Evolutionary conservation across 1,140 invertebrate species (phyloP).

Genomic region (Centruroides vittatus): DNA sequence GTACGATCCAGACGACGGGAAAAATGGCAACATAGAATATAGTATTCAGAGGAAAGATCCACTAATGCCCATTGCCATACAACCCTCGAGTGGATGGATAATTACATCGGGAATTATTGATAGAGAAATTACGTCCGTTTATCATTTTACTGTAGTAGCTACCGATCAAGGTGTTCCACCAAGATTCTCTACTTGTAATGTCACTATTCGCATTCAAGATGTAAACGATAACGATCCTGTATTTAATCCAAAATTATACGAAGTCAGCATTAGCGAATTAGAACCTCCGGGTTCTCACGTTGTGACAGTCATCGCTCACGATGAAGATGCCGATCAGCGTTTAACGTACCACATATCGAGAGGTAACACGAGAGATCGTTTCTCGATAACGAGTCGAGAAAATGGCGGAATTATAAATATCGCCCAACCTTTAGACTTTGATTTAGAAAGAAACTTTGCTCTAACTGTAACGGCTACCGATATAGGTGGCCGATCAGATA

Average conservation of each 20-base stretch:
- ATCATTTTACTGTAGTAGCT: slow-evolving; percentile 68
- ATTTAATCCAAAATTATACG: slow-evolving; percentile 62
- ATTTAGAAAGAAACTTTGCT: slow-evolving; percentile 32
- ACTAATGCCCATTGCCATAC: slow-evolving; percentile 4
- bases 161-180: slow-evolving; percentile 68
- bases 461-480: slow-evolving; percentile 65
- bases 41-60: slow-evolving; percentile 2
- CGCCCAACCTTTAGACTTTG: slow-evolving; percentile 61
- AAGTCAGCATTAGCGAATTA: slow-evolving; percentile 72
- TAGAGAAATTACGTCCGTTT: slow-evolving; percentile 67
- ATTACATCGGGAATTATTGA: slow-evolving; percentile 79
- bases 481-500: slow-evolving; percentile 67
- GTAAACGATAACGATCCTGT: slow-evolving; percentile 24
- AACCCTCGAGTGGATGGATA: slow-evolving; percentile 54
- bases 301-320: slow-evolving; percentile 71
- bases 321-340: slow-evolving; percentile 71
- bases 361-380: slow-evolving; percentile 72
- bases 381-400: slow-evolving; percentile 75
- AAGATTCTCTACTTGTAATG: slow-evolving; percentile 61
- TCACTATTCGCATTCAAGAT: slow-evolving; percentile 22
- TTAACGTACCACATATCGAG: slow-evolving; percentile 81
- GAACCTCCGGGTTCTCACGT: slow-evolving; percentile 74
- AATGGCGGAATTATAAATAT: slow-evolving; percentile 77
- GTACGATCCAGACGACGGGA: slow-evolving; percentile 75
- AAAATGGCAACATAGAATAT: slow-evolving; percentile 49